Evolutionary conservation across 2,888 invertebrate genomes (phyloP), one percentile per base, ranked within the genome.

Genomic region (Myopa testacea): DNA sequence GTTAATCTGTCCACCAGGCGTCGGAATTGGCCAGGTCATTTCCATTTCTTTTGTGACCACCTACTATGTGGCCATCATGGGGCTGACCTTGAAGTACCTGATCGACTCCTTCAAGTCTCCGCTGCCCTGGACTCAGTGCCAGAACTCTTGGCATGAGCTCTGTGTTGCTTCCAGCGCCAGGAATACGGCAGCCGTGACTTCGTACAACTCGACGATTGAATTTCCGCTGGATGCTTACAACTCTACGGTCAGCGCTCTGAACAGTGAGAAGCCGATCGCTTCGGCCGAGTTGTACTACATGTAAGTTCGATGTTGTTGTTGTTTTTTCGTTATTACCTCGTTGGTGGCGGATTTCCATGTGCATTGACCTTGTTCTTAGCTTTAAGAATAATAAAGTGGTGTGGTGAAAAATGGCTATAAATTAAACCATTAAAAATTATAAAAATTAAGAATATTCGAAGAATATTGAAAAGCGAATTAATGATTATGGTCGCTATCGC

Each of bases 41-140:
- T 91, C 92, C 1, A 91, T 91, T 55, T 89, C 90, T 62, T 89
- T 91, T 75, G 92, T 93, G 3, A 91, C 92, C 67, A 92, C 93
- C 37, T 94, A 93, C 84, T 94, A 94, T 87, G 92, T 93, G 78
- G 91, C 92, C 37, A 86, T 94, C 77, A 93, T 93, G 93, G 93
- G 92, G 10, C 87, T 93, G 76, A 92, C 92, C 4, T 82, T 93
- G 4, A 92, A 90, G 83, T 94, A 93, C 86, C 89, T 94, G 79
- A 86, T 91, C 79, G 91, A 91, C 73, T 93, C 93, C 38, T 93
- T 94, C 85, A 89, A 90, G 60, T 83, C 90, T 0, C 89, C 91
- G 34, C 87, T 94, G 78, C 94, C 94, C 8, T 94, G 94, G 94
- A 87, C 92, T 1, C 84, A 89, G 55, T 93, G 93, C 83, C 86